These are phyloP conservation scores for Cyprinodon brontotheroides DNA, from an alignment of 2,113 vertebrate species.

Conservation along the genomic window DNA sequence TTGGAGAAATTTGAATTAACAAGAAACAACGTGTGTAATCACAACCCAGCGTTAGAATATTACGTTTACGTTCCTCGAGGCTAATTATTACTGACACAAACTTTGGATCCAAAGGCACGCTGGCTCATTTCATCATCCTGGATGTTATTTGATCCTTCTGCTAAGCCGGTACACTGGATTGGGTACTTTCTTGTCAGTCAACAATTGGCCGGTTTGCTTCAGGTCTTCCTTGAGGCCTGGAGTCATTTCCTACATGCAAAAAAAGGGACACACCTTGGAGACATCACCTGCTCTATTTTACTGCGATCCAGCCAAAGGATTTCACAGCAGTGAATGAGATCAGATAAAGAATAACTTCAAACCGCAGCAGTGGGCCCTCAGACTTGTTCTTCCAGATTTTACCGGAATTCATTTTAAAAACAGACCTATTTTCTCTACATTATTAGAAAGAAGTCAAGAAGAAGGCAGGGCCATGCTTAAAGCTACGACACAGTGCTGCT, in stretches of 20 bases:
- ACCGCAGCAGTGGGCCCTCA: not conserved
- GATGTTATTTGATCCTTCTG: not conserved
- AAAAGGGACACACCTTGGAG: conserved; percentile 38
- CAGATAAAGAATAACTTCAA: not conserved
- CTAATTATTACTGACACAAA: conserved; percentile 4
- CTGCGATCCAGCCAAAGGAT: conserved; percentile 16
- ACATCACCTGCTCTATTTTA: conserved; percentile 36
- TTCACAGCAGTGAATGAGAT: not conserved
- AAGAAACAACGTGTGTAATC: not conserved
- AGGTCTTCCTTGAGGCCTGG: not conserved
- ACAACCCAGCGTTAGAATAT: not conserved
- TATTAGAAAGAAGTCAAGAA: conserved; percentile 6
- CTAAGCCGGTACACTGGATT: not conserved
- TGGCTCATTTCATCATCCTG: conserved; percentile 4
- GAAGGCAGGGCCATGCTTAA: not conserved
- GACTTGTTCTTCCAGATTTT: conserved; percentile 5
- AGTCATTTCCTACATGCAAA: conserved; percentile 18
- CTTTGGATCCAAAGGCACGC: conserved; percentile 5
- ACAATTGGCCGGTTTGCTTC: not conserved
- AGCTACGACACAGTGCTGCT: not conserved
- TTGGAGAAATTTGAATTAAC: conserved; percentile 4
- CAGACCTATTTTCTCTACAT: not conserved
- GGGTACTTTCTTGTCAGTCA: conserved; percentile 2
- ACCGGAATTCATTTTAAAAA: not conserved
- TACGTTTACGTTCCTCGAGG: not conserved